phyloP scores from a whole-genome alignment of 1,140 invertebrate species.

The Periplaneta americana region DNA sequence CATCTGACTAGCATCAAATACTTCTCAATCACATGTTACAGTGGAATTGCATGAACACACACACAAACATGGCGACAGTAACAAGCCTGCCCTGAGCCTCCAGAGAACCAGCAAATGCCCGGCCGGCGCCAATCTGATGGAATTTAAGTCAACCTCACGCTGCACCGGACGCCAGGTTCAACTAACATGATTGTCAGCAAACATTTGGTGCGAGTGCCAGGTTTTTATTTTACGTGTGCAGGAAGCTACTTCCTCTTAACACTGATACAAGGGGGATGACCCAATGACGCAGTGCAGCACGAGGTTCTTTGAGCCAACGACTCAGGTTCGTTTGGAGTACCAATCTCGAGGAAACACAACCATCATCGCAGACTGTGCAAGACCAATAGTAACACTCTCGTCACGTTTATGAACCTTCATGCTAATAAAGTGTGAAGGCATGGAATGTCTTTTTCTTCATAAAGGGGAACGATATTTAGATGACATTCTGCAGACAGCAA shows the following conservation, averaged over 20 bases:
- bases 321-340: too few species aligned
- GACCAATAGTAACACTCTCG: too few species aligned
- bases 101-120: not conserved
- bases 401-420: too few species aligned
- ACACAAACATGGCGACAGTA: not conserved
- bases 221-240: not conserved
- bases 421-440: too few species aligned
- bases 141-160: not conserved
- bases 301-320: not conserved
- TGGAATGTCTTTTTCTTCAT: too few species aligned
- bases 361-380: too few species aligned
- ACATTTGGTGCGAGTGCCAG: not conserved
- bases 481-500: too few species aligned
- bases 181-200: not conserved
- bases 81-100: not conserved
- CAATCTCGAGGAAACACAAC: too few species aligned
- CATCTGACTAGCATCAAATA: constrained; percentile 5
- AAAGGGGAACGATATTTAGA: too few species aligned
- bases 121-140: not conserved
- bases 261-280: not conserved
- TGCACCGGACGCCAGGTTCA: not conserved
- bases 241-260: not conserved
- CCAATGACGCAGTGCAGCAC: not conserved
- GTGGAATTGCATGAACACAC: not conserved
- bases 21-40: not conserved